These are phyloP conservation scores for Callyntrura guangdongensis DNA, from an alignment of 2,888 invertebrate species.

Conservation along the genomic window DNA sequence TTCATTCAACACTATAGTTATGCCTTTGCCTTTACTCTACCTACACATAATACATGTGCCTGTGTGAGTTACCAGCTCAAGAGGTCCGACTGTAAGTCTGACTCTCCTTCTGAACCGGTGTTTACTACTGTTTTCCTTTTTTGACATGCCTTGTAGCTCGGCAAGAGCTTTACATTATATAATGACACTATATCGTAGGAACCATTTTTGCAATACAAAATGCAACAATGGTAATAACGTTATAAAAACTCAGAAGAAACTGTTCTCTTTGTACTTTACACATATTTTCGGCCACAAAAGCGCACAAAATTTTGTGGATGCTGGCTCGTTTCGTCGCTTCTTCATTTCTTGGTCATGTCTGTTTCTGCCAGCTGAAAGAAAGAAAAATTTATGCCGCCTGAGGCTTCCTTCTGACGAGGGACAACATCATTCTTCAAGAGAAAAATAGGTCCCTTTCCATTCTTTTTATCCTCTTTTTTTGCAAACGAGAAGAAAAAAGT, in stretches of 20 bases:
- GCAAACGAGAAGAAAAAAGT: background rate
- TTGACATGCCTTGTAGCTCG: constrained; percentile 46
- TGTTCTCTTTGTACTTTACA: background rate
- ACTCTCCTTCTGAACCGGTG: constrained; percentile 22
- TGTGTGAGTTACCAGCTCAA: constrained; percentile 45
- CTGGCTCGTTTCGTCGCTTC: background rate
- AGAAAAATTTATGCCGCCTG: constrained; percentile 76
- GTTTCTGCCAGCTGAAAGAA: constrained; percentile 76
- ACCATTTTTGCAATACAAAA: constrained; percentile 33
- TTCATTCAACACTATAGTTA: background rate
- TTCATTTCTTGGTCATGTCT: constrained; percentile 66
- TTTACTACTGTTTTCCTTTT: constrained; percentile 50
- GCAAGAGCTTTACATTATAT: constrained; percentile 49
- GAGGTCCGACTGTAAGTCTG: background rate
- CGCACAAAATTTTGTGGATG: background rate
- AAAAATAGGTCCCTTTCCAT: constrained; percentile 70
- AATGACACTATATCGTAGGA: background rate
- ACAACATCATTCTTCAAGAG: constrained; percentile 75
- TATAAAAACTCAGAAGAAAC: too few species aligned
- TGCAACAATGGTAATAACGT: too few species aligned
- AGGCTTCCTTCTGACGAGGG: constrained; percentile 78
- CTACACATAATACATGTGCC: constrained; percentile 1
- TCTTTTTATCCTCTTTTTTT: constrained; percentile 35
- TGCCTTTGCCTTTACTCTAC: background rate
- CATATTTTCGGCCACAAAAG: constrained; percentile 7